phyloP scores from a whole-genome alignment of 2,888 invertebrate genomes.

The Platycheirus rosarum region DNA sequence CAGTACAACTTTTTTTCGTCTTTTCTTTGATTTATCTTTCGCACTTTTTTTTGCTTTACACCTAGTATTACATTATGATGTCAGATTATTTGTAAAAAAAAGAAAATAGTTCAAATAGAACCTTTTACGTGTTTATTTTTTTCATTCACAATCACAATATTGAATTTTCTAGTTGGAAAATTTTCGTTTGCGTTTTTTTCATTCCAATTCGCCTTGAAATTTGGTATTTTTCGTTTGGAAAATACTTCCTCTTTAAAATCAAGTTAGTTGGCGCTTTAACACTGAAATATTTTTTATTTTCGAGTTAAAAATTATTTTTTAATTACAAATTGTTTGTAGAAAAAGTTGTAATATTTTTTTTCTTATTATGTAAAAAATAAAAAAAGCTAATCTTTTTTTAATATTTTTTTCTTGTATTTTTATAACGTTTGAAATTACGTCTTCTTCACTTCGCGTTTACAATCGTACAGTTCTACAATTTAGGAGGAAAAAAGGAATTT shows the following conservation, averaged over 20 bases:
- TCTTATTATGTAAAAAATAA: conserved; percentile 70
- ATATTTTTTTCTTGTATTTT: conserved; percentile 51
- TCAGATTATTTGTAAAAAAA: conserved; percentile 52
- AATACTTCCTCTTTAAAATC: not conserved
- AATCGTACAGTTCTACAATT: conserved; percentile 72
- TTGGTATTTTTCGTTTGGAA: conserved; percentile 2
- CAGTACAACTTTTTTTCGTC: not conserved
- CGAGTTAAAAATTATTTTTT: conserved; percentile 29
- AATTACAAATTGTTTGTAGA: conserved; percentile 11
- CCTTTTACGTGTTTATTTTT: conserved; percentile 25
- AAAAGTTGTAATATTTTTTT: conserved; percentile 45
- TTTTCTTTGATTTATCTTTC: conserved; percentile 54
- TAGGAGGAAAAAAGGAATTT: conserved; percentile 50
- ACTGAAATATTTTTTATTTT: conserved; percentile 28
- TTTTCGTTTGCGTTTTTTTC: not conserved
- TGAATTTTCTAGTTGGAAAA: conserved; percentile 9
- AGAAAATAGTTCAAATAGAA: conserved; percentile 51
- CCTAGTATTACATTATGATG: conserved; percentile 70
- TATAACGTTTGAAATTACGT: conserved; percentile 70
- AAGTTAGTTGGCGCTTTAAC: conserved; percentile 26
- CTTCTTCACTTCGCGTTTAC: conserved; percentile 70
- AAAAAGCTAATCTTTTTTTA: conserved; percentile 37
- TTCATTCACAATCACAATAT: conserved; percentile 41
- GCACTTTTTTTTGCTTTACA: conserved; percentile 42
- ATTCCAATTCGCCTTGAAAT: conserved; percentile 17